These are phyloP conservation scores for Apis laboriosa DNA, from an alignment of 1,140 invertebrate genomes.

Conservation along the genomic window DNA sequence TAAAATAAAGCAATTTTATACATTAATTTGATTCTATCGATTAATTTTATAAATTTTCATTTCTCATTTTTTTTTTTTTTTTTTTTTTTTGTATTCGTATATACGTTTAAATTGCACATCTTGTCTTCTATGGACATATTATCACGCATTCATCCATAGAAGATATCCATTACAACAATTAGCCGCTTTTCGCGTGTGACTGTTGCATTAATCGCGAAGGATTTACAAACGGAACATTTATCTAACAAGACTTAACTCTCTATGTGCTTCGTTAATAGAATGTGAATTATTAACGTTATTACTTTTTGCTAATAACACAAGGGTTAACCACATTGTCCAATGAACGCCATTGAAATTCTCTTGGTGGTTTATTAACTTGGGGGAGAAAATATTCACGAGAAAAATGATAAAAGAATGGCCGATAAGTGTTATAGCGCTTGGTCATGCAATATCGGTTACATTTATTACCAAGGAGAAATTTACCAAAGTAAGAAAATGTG, in stretches of 20 bases:
- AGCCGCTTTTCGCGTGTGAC: background rate
- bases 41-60: too few species aligned
- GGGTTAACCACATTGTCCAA: background rate
- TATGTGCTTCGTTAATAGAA: constrained; percentile 18
- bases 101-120: too few species aligned
- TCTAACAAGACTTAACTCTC: background rate
- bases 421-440: constrained; percentile 7
- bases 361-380: background rate
- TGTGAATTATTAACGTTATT: constrained; percentile 4
- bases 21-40: too few species aligned
- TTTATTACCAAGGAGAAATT: background rate
- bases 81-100: too few species aligned
- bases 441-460: constrained; percentile 17
- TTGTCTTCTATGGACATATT: too few species aligned
- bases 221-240: background rate
- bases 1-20: too few species aligned
- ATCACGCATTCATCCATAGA: too few species aligned
- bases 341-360: background rate
- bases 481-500: too few species aligned
- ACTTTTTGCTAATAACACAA: background rate
- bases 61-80: too few species aligned
- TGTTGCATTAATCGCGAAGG: background rate
- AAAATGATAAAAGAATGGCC: constrained; percentile 15
- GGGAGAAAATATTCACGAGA: constrained; percentile 13
- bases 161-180: background rate